These are phyloP conservation scores for Buteo buteo DNA, from an alignment of 2,113 vertebrate species.

Conservation along the genomic window DNA sequence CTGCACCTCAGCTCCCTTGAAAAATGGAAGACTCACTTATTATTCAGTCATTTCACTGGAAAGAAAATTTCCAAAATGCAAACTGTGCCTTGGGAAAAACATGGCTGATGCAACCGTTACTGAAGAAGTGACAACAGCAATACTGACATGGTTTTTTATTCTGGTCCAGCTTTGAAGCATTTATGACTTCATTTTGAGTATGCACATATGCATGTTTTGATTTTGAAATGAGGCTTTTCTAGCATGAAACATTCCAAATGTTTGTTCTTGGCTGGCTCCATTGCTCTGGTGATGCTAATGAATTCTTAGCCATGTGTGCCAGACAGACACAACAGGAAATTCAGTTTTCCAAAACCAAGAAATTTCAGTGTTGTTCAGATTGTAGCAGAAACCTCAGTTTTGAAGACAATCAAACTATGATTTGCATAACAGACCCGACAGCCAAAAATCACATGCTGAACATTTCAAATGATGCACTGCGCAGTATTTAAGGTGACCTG, in stretches of 20 bases:
- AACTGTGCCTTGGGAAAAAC: background rate
- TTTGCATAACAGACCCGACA: conserved; percentile 11
- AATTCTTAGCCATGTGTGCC: conserved; percentile 28
- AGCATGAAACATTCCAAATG: conserved; percentile 49
- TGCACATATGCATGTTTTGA: conserved; percentile 25
- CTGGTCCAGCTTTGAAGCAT: background rate
- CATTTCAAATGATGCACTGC: background rate
- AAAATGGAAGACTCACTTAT: background rate
- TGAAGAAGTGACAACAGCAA: background rate
- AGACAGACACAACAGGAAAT: conserved; percentile 58
- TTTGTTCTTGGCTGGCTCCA: conserved; percentile 60
- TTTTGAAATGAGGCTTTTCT: conserved; percentile 34
- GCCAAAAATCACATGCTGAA: conserved; percentile 22
- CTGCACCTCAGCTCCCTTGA: background rate
- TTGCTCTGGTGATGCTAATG: conserved; percentile 56
- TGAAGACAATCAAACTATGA: conserved; percentile 11
- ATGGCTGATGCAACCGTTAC: background rate
- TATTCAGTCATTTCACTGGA: background rate
- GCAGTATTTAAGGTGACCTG: background rate
- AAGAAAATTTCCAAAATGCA: background rate
- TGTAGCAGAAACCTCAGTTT: conserved; percentile 44
- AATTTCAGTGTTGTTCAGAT: conserved; percentile 24
- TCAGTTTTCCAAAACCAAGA: conserved; percentile 49
- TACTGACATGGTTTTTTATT: background rate
- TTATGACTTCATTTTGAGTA: background rate